Percentiles rank a stretch among this genome's conserved stretches.
Evolutionary conservation across 2,888 invertebrate genomes (phyloP).

Genomic region (Apocheima hispidaria): DNA sequence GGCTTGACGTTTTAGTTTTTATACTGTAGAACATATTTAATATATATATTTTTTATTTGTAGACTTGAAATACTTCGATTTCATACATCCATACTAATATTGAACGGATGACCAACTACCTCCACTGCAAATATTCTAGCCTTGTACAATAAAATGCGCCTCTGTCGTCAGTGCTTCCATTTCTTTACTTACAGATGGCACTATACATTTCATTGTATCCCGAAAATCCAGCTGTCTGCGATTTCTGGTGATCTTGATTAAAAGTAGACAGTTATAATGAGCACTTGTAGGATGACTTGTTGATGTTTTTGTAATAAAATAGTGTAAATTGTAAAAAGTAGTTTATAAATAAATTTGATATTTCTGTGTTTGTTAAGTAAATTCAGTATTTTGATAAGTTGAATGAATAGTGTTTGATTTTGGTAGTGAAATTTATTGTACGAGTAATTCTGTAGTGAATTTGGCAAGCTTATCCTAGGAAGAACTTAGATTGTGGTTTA

Average conservation of each 20-base stretch:
- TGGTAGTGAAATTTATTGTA: constrained; percentile 70
- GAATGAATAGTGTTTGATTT: constrained; percentile 62
- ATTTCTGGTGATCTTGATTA: constrained; percentile 46
- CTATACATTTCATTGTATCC: constrained; percentile 52
- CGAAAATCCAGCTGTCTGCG: constrained; percentile 42
- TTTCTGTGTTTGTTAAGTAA: constrained; percentile 70
- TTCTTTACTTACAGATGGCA: constrained; percentile 69
- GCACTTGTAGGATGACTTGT: constrained; percentile 78
- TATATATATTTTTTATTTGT: too few species aligned
- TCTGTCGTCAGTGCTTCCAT: constrained; percentile 48
- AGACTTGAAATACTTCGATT: too few species aligned
- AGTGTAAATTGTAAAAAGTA: constrained; percentile 77
- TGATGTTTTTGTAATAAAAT: constrained; percentile 53
- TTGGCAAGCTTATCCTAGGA: constrained; percentile 62
- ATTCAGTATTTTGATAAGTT: constrained; percentile 81
- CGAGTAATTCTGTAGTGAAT: constrained; percentile 71
- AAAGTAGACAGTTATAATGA: constrained; percentile 75
- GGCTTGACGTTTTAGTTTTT: too few species aligned
- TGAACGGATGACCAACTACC: background rate
- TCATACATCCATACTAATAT: background rate
- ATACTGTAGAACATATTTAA: too few species aligned
- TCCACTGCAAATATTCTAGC: constrained; percentile 44
- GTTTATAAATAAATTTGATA: constrained; percentile 74
- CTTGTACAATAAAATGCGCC: constrained; percentile 40
- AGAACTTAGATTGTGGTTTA: constrained; percentile 59